phyloP scores from a whole-genome alignment of 1,140 invertebrate genomes.

The Cardiocondyla obscurior region DNA sequence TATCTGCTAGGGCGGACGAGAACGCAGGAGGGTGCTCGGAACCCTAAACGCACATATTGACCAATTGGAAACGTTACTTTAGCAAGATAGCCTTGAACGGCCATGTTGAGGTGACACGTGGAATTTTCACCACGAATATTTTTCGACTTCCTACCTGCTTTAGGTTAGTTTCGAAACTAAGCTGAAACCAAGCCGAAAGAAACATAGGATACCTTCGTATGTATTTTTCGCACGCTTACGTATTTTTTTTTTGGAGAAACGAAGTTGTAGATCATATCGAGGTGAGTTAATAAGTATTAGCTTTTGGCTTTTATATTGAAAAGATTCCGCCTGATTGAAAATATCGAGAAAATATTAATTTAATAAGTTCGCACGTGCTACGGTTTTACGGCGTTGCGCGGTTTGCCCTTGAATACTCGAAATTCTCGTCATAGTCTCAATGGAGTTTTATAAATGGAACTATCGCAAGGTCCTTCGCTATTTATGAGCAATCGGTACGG shows the following conservation, averaged over 20 bases:
- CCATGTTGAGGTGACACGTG: constrained; percentile 34
- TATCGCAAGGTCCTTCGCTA: constrained; percentile 51
- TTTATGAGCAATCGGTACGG: constrained; percentile 4
- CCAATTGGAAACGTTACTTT: constrained; percentile 42
- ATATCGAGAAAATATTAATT: neutral
- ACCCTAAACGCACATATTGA: constrained; percentile 47
- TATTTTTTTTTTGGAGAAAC: neutral
- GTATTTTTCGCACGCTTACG: no score
- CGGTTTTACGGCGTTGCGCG: no score
- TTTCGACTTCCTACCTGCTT: neutral
- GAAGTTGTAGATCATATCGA: neutral
- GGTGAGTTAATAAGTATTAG: no score
- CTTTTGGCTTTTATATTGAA: neutral
- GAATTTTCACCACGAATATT: constrained; percentile 12
- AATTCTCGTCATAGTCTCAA: neutral
- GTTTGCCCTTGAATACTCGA: no score
- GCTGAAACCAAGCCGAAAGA: neutral
- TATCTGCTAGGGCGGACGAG: neutral
- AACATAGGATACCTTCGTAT: neutral
- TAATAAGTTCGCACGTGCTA: neutral
- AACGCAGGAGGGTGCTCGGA: constrained; percentile 40
- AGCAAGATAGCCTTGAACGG: constrained; percentile 54
- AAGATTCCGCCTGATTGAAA: neutral
- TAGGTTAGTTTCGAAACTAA: constrained; percentile 32
- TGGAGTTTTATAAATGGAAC: constrained; percentile 33